Evolutionary conservation across 2,113 vertebrate genomes (phyloP).

Genomic region (Sinocyclocheilus maitianheensis): DNA sequence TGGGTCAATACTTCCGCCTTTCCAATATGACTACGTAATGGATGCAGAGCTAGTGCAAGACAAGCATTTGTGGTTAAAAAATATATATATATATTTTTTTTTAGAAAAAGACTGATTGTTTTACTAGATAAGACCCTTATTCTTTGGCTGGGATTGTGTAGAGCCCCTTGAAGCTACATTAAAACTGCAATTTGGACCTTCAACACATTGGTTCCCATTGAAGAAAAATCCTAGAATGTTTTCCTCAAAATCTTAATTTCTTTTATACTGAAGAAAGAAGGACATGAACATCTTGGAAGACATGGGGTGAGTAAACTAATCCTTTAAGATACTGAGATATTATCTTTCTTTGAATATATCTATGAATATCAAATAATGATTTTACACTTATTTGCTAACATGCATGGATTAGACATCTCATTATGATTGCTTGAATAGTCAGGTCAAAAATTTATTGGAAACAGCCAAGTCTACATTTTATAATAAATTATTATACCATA

Average conservation of each 20-base stretch:
- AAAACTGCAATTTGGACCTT: no score
- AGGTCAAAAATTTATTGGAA: neutral
- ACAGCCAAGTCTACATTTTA: neutral
- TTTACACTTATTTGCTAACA: constrained; percentile 19
- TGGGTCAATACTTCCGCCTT: no score
- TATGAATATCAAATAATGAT: neutral
- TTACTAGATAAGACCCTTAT: no score
- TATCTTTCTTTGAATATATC: neutral
- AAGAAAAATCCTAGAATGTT: neutral
- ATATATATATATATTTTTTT: no score
- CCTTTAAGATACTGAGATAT: neutral
- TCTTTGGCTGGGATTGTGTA: no score
- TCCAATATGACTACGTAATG: no score
- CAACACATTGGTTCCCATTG: no score
- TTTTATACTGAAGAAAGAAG: neutral
- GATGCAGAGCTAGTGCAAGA: no score
- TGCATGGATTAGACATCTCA: constrained; percentile 9
- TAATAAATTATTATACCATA: neutral
- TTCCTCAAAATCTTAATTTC: no score
- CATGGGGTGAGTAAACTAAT: neutral
- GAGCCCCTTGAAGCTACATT: no score
- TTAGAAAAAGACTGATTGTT: no score
- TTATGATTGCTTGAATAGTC: neutral
- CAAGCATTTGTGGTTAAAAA: no score
- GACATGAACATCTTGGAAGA: neutral